Evolutionary conservation across 2,797 vertebrate species (phyloP), one percentile per base, ranked within the genome.

Genomic region (Lacerta viridis): DNA sequence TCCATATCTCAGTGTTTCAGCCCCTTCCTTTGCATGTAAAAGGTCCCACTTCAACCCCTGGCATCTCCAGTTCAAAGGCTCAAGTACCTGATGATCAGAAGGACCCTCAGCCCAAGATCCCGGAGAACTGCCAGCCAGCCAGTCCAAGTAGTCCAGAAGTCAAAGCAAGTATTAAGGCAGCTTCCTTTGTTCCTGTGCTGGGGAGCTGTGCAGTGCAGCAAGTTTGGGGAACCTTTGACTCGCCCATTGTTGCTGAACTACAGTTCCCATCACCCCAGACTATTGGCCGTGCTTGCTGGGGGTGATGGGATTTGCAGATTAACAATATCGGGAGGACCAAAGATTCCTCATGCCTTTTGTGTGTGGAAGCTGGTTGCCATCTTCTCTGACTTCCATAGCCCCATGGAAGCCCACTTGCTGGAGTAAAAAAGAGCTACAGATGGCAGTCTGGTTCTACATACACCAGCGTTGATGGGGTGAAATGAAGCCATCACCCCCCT

Each of bases 401-500:
- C 7, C 9, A 6, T 36, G 17, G 33, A 23, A 80, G 20, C 33
- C 13, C 20, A 36, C 36, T 81, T 6, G 1, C 20, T 43, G 15
- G 74, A 76, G 74, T 18, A 46, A 7, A 41, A 2, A 25, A 77
- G 66, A 61, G n/a, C 50, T 55, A 55, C n/a, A 27, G 33, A 18
- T 17, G 33, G 50, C 46, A 59, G 27, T 59, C 27, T 10, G 59
- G 41, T 50, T 86, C 81, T 5, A 46, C 41, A n/a, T 41, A 3
- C 10, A 27, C 0, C 10, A 33, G 15, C 29, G 20, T 3, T 5
- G 0, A 18, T 41, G 41, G 4, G 15, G 18, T 7, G 0, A 46
- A 27, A 17, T 33, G 27, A 18, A 43, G 2, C 9, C 15, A 9
- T 20, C 29, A 10, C 25, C 55, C 13, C 20, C 18, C 10, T 17